These are phyloP conservation scores for Hydrocynus forskahlii DNA, from an alignment of 2,797 vertebrate species.

Conservation along the genomic window DNA sequence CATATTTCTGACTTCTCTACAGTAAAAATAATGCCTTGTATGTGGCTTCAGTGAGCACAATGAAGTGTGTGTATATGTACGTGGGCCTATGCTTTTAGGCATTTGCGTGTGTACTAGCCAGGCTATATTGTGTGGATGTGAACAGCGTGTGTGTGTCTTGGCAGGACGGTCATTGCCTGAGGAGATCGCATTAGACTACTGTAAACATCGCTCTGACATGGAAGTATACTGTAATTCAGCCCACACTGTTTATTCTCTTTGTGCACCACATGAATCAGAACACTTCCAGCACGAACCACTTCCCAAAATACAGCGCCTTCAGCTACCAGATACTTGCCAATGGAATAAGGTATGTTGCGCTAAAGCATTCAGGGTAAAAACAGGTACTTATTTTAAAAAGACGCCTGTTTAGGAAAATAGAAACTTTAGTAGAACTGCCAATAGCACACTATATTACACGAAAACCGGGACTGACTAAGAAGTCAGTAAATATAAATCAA, in stretches of 20 bases:
- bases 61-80: background rate
- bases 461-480: no score
- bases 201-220: constrained; percentile 64
- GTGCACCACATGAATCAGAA: constrained; percentile 52
- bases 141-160: constrained; percentile 30
- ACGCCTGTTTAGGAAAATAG: no score
- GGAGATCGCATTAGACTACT: constrained; percentile 55
- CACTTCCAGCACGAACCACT: constrained; percentile 39
- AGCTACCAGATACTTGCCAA: constrained; percentile 14
- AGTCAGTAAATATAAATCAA: no score
- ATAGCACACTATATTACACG: background rate
- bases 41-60: constrained; percentile 5
- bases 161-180: constrained; percentile 50
- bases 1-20: background rate
- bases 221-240: constrained; percentile 58
- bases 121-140: constrained; percentile 1
- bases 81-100: background rate
- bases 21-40: background rate
- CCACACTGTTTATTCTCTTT: constrained; percentile 49
- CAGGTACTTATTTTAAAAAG: background rate
- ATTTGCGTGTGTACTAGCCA: background rate
- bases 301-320: constrained; percentile 41
- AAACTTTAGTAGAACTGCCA: background rate
- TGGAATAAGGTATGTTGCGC: constrained; percentile 16
- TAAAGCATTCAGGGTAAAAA: background rate